phyloP scores from a whole-genome alignment of 2,797 vertebrate species.

The Pitangus sulphuratus region DNA sequence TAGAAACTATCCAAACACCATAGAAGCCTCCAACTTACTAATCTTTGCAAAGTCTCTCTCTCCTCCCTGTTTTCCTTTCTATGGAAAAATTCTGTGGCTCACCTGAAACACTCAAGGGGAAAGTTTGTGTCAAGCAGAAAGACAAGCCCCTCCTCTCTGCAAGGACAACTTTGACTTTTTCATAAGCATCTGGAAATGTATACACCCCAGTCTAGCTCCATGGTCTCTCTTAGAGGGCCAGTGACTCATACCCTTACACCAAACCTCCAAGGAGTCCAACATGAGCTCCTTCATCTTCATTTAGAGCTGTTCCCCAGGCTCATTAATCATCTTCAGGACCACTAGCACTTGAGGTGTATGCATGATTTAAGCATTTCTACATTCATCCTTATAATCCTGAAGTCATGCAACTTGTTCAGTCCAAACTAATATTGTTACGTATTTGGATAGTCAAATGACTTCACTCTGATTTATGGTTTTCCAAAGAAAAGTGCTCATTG shows the following conservation, averaged over 20 bases:
- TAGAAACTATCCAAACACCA: not conserved
- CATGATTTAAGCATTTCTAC: not conserved
- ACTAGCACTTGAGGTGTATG: not conserved
- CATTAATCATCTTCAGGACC: not conserved
- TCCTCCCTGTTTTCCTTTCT: not conserved
- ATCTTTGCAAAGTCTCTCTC: not conserved
- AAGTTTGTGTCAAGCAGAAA: not conserved
- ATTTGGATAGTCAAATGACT: not conserved
- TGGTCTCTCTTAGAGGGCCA: not conserved
- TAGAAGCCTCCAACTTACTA: not conserved
- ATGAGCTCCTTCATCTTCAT: not conserved
- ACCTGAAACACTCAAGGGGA: not conserved
- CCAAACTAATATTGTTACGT: not conserved
- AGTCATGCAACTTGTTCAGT: not conserved
- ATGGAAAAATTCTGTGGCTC: not conserved
- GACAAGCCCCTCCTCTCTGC: fast-evolving
- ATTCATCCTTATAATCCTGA: not conserved
- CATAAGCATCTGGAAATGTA: not conserved
- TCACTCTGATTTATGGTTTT: not conserved
- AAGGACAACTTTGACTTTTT: not conserved
- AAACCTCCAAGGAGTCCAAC: not conserved
- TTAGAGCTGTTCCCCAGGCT: not conserved
- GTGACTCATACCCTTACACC: not conserved
- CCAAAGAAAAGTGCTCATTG: not conserved
- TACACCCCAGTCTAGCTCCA: not conserved